phyloP scores from a whole-genome alignment of 2,797 vertebrate species.

The Artibeus jamaicensis region DNA sequence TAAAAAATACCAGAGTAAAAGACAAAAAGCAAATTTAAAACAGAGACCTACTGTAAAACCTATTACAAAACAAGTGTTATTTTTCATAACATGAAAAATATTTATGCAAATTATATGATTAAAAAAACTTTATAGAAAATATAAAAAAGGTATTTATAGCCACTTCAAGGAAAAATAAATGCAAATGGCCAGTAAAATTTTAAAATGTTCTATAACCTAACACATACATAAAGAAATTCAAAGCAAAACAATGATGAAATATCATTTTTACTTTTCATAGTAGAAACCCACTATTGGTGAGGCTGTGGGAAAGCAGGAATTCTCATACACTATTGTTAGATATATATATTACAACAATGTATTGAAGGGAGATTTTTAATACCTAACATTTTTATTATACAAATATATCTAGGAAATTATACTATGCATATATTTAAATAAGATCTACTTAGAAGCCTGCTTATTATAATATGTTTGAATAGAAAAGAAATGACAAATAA shows the following conservation, averaged over 20 bases:
- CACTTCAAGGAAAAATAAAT: not conserved
- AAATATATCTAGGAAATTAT: not conserved
- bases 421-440: not conserved
- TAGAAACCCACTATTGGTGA: not conserved
- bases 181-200: not conserved
- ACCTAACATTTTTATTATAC: conserved; percentile 2
- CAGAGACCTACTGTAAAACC: not conserved
- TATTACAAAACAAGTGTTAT: not conserved
- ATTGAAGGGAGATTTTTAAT: not conserved
- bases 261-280: not conserved
- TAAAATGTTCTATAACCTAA: not conserved
- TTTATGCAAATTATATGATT: not conserved
- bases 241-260: conserved; percentile 23
- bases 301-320: not conserved
- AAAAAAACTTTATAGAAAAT: not conserved
- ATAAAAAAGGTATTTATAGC: not conserved
- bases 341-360: not conserved
- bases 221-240: not conserved
- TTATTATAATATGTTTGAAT: not conserved
- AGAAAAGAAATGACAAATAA: conserved; percentile 13
- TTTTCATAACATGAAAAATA: not conserved
- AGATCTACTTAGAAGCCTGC: not conserved
- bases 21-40: too few species aligned
- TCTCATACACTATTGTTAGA: not conserved
- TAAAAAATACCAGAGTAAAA: not conserved